These are phyloP conservation scores for Calameuta pallipes DNA, from an alignment of 2,888 invertebrate species.

Conservation along the genomic window DNA sequence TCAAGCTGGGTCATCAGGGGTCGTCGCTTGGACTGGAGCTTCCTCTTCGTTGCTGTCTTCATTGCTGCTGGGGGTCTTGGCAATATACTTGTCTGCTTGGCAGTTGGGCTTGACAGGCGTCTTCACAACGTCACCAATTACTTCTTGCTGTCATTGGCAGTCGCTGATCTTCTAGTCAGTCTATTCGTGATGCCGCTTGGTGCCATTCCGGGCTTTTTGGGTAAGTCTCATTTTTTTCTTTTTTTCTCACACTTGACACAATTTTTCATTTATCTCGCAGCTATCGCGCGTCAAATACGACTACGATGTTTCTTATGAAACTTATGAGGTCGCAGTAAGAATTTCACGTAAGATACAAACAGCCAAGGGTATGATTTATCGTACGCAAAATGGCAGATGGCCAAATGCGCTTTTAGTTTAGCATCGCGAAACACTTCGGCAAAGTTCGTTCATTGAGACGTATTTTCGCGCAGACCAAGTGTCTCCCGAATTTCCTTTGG, in stretches of 20 bases:
- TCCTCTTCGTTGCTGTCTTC: conserved; percentile 85
- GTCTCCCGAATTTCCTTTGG: too few species aligned
- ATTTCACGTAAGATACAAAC: too few species aligned
- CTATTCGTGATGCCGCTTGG: conserved; percentile 96
- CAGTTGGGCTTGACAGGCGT: conserved; percentile 89
- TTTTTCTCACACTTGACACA: too few species aligned
- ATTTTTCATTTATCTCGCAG: neutral
- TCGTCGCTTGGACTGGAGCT: conserved; percentile 77
- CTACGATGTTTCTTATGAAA: too few species aligned
- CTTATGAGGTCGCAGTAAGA: too few species aligned
- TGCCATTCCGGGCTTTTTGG: conserved; percentile 92
- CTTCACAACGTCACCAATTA: conserved; percentile 97
- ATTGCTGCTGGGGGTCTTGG: conserved; percentile 91
- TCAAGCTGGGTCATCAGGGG: conserved; percentile 28
- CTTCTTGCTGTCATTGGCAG: conserved; percentile 91
- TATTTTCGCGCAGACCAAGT: too few species aligned
- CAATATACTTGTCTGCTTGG: conserved; percentile 93
- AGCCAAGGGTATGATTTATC: too few species aligned
- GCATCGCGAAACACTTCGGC: too few species aligned
- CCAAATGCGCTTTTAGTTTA: too few species aligned
- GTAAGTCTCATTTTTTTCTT: conserved; percentile 70
- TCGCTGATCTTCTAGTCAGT: conserved; percentile 93
- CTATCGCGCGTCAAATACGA: neutral
- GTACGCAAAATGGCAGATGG: too few species aligned
- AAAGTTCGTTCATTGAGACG: too few species aligned